Conservation (phyloP, 2,113 vertebrate species). For the Hippocampus abdominalis region DNA sequence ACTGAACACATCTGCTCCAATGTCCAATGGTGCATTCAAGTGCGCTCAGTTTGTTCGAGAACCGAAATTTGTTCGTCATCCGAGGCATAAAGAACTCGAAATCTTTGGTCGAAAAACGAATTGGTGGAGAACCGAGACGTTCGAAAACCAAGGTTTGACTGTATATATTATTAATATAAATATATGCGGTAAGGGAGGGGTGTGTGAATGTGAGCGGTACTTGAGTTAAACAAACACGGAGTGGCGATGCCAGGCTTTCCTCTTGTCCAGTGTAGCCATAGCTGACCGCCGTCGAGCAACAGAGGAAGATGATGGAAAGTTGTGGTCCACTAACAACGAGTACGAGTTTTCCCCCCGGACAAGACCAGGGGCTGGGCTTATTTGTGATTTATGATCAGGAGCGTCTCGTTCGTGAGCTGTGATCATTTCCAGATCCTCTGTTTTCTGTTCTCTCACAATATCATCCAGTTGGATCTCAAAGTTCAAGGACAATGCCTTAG, state of each 20-base stretch:
- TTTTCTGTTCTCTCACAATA: slow-evolving; percentile 15
- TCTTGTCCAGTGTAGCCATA: slow-evolving; percentile 73
- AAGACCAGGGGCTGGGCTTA: slow-evolving; percentile 16
- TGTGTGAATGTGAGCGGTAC: slow-evolving; percentile 3
- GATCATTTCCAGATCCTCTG: slow-evolving; percentile 46
- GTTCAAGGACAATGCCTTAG: slow-evolving; percentile 62
- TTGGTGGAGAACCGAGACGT: too few relatives aligned
- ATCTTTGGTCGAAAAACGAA: too few relatives aligned
- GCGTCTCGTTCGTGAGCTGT: slow-evolving; percentile 23
- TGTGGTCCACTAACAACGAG: slow-evolving; percentile 23
- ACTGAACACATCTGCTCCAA: too few relatives aligned
- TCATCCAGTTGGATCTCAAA: slow-evolving; percentile 54
- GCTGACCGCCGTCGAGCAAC: slow-evolving; percentile 75
- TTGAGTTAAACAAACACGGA: slow-evolving; percentile 76
- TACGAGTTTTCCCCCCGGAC: slow-evolving; percentile 19
- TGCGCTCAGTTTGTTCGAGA: too few relatives aligned
- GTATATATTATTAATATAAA: too few relatives aligned
- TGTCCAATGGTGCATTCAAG: too few relatives aligned
- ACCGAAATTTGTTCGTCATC: too few relatives aligned
- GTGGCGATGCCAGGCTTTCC: slow-evolving; percentile 81
- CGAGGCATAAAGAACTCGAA: too few relatives aligned
- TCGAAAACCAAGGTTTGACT: too few relatives aligned
- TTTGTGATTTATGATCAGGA: slow-evolving; percentile 19
- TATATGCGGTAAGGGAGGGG: too few relatives aligned
- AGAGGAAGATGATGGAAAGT: slow-evolving; percentile 54